Evolutionary conservation across 2,797 vertebrate genomes (phyloP).

Genomic region (Merluccius polli): DNA sequence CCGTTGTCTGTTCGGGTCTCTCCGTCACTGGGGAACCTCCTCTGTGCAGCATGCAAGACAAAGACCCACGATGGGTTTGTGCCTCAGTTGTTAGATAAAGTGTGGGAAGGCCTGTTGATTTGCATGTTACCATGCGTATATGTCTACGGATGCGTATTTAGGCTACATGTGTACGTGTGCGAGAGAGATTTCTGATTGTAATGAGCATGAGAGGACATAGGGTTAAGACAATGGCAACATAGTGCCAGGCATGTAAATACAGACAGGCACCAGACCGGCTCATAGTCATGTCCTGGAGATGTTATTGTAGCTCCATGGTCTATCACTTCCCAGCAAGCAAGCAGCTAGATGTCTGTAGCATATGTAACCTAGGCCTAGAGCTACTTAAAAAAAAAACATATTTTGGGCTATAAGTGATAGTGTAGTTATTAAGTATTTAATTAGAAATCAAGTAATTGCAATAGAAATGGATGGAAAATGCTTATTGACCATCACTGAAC

Average conservation of each 20-base stretch:
- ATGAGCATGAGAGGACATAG: conserved; percentile 25
- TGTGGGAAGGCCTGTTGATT: conserved; percentile 13
- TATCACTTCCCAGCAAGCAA: not conserved
- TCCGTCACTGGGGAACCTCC: not conserved
- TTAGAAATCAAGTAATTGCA: not conserved
- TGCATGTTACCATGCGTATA: not conserved
- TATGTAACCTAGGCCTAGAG: not conserved
- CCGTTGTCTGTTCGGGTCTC: not conserved
- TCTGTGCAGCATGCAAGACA: conserved; percentile 29
- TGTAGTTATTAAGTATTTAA: not conserved
- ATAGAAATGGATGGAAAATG: no score
- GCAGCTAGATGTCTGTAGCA: not conserved
- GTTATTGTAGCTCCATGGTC: not conserved
- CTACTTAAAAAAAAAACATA: not conserved
- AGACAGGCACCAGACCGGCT: conserved; percentile 38
- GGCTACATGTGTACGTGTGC: conserved; percentile 7
- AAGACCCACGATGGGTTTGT: conserved; percentile 35
- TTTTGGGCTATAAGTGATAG: not conserved
- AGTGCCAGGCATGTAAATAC: conserved; percentile 26
- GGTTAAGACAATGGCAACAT: conserved; percentile 32
- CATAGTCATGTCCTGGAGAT: conserved; percentile 9
- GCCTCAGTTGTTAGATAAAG: conserved; percentile 43
- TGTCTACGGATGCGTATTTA: not conserved
- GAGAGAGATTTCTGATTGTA: conserved; percentile 15
- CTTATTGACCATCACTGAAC: no score